Conservation (phyloP, 2,113 vertebrate species). For the Nansenia antarctica region DNA sequence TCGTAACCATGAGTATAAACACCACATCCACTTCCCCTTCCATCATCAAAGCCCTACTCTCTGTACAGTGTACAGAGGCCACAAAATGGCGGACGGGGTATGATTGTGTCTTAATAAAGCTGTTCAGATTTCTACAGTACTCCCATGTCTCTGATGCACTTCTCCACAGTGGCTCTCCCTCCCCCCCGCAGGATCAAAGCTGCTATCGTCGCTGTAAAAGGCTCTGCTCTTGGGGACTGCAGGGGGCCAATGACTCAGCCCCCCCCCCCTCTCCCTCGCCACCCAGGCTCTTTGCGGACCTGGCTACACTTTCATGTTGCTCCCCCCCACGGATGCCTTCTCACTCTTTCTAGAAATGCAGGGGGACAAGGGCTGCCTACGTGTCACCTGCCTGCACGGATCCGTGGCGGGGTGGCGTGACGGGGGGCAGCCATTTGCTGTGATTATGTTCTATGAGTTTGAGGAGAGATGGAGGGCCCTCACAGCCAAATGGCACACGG, state of each 20-base stretch:
- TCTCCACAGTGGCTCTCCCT: slow-evolving; percentile 37
- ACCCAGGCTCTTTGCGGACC: slow-evolving; percentile 21
- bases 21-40: background rate
- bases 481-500: background rate
- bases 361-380: slow-evolving; percentile 5
- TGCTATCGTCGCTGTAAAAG: slow-evolving; percentile 34
- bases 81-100: slow-evolving; percentile 35
- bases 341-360: slow-evolving; percentile 35
- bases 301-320: slow-evolving; percentile 48
- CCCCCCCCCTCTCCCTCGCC: too few species aligned
- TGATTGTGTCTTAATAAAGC: slow-evolving; percentile 32
- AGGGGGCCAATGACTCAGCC: slow-evolving; percentile 39
- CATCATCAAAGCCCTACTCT: background rate
- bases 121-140: slow-evolving; percentile 24
- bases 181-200: slow-evolving; percentile 60
- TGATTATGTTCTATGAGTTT: slow-evolving; percentile 12
- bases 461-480: slow-evolving; percentile 1
- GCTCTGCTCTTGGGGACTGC: slow-evolving; percentile 37
- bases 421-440: slow-evolving; percentile 14
- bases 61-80: slow-evolving; percentile 12
- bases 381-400: background rate
- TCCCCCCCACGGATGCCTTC: slow-evolving; percentile 30
- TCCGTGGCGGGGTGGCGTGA: too few species aligned
- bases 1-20: too few species aligned
- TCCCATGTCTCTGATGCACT: slow-evolving; percentile 36